Percentiles rank a stretch among this genome's conserved stretches.
phyloP scores from a whole-genome alignment of 1,140 invertebrate genomes.

The Radopholus similis region DNA sequence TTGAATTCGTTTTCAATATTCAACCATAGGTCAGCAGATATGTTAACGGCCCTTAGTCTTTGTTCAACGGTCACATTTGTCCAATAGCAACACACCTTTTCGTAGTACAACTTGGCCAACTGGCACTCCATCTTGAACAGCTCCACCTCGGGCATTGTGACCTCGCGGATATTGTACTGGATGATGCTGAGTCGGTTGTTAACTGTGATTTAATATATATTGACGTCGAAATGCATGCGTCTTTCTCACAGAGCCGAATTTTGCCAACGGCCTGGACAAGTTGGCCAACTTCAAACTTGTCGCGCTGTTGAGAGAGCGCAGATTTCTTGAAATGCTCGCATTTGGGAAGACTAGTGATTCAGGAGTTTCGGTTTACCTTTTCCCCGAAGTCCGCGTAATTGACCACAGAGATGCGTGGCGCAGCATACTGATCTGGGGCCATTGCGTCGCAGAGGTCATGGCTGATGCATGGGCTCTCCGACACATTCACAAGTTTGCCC shows the following conservation, averaged over 20 bases:
- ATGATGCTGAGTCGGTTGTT: neutral
- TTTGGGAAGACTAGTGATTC: too few relatives aligned
- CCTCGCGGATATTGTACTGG: neutral
- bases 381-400: neutral
- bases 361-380: too few relatives aligned
- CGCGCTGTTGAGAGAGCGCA: too few relatives aligned
- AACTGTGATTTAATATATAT: neutral
- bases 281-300: too few relatives aligned
- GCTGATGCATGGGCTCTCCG: neutral
- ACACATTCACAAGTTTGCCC: neutral
- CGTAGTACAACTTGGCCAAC: neutral
- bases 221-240: neutral
- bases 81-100: neutral
- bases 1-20: too few relatives aligned
- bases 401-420: neutral
- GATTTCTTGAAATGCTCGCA: too few relatives aligned
- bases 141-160: neutral
- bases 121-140: neutral
- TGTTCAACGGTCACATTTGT: neutral
- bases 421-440: neutral
- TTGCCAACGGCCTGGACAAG: neutral
- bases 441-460: slow-evolving; percentile 2
- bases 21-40: too few relatives aligned
- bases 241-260: neutral
- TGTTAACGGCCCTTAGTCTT: too few relatives aligned